Conservation (phyloP, 2,113 vertebrate genomes). For the Centropus unirufus region DNA sequence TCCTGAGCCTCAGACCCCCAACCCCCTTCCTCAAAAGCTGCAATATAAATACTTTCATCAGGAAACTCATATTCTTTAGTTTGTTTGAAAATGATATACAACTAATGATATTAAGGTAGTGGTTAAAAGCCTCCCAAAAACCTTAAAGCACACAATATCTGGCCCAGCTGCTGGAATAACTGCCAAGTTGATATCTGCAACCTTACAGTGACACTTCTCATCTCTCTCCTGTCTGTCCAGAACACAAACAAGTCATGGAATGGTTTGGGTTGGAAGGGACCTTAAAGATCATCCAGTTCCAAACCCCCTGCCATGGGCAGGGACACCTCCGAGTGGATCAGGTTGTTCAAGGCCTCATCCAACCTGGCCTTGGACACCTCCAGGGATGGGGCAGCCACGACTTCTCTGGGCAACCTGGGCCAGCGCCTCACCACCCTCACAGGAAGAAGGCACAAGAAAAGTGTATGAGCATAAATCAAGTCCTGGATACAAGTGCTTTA, state of each 20-base stretch:
- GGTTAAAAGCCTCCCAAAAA: conserved; percentile 31
- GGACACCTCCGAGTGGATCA: too few species aligned
- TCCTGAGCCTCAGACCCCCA: neutral
- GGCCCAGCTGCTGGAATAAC: neutral
- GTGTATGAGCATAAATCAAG: neutral
- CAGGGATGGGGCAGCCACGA: too few species aligned
- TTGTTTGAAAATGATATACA: neutral
- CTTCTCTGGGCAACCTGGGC: too few species aligned
- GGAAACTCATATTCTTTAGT: neutral
- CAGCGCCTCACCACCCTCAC: too few species aligned
- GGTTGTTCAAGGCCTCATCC: too few species aligned
- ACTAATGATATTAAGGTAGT: neutral
- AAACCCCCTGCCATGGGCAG: too few species aligned
- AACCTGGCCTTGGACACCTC: too few species aligned
- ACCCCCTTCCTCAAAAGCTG: neutral
- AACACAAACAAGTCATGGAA: neutral
- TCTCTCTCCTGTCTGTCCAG: neutral
- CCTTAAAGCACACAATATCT: neutral
- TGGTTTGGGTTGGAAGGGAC: too few species aligned
- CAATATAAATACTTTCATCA: neutral
- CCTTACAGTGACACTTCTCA: neutral
- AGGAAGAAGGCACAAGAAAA: neutral
- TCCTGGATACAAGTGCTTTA: neutral
- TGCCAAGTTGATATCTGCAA: neutral
- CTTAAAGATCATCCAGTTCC: too few species aligned